phyloP scores from a whole-genome alignment of 2,797 vertebrate species.

The Buphagus erythrorhynchus region DNA sequence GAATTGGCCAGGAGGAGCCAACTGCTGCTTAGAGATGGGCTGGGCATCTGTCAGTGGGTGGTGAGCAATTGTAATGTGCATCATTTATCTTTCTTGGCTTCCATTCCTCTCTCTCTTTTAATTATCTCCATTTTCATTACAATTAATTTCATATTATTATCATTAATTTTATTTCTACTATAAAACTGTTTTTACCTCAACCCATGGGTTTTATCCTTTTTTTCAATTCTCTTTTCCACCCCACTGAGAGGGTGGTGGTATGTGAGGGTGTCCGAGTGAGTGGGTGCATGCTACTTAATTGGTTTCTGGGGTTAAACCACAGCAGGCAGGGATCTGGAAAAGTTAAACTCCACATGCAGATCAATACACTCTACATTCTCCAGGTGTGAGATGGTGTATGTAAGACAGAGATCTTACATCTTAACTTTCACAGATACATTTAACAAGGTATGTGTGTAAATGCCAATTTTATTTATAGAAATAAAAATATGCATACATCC shows the following conservation, averaged over 20 bases:
- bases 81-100: neutral
- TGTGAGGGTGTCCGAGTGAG: neutral
- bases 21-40: neutral
- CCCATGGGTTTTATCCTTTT: neutral
- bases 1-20: neutral
- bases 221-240: neutral
- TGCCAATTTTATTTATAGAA: neutral
- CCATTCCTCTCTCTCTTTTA: neutral
- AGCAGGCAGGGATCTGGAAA: neutral
- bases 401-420: neutral
- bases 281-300: neutral
- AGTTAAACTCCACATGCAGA: neutral
- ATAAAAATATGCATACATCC: accelerated
- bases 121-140: neutral
- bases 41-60: neutral
- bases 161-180: neutral
- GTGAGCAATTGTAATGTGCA: neutral
- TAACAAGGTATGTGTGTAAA: accelerated
- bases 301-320: neutral
- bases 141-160: neutral
- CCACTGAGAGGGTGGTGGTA: neutral
- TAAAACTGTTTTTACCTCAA: neutral
- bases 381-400: accelerated
- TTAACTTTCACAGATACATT: neutral
- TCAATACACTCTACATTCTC: neutral